Evolutionary conservation across 1,140 invertebrate species (phyloP), one percentile per base, ranked within the genome.

Genomic region (Paracyclopina nana): DNA sequence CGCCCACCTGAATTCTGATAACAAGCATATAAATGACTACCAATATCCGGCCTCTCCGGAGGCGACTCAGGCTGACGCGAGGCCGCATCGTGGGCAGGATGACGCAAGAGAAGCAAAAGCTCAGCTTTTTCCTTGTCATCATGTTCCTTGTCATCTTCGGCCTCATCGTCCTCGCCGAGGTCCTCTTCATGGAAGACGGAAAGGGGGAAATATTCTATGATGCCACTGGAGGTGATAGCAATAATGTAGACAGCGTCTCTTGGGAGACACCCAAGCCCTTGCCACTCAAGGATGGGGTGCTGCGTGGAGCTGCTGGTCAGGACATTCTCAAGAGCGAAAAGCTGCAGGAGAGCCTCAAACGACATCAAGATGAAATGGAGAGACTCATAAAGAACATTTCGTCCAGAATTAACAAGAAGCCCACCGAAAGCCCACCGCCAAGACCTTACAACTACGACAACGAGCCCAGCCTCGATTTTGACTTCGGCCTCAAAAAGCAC

Each of bases 91-190:
- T 38, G n/a, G n/a, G n/a, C 34, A 38, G 20, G 34, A 38, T 38
- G 34, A 38, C n/a, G n/a, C 34, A 38, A 20, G 34, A 85, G 59
- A 69, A 81, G 50, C 79, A 80, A 42, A 79, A 80, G 60, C 75
- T 83, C 71, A 82, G 79, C 54, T 85, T 84, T 65, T 76, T 83
- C 65, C 77, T 85, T 58, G 81, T 86, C 20, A 72, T 86, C 52
- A 80, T 83, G 67, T 85, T 86, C 62, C 82, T 85, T 60, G 78
- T 74, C 12, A 76, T 86, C 26, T 86, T 85, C 58, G 79, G 78
- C 9, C 64, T 83, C 50, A 84, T 86, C 55, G 74, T 85, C 11
- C 67, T 85, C 34, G 82, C 82, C 34, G 81, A 85, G 65, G 74
- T 80, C 54, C 73, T 81, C 59, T 65, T 80, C 30, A 74, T 80